Base-by-base conservation (phyloP, 2,113 vertebrate species). In the Parus major region DNA sequence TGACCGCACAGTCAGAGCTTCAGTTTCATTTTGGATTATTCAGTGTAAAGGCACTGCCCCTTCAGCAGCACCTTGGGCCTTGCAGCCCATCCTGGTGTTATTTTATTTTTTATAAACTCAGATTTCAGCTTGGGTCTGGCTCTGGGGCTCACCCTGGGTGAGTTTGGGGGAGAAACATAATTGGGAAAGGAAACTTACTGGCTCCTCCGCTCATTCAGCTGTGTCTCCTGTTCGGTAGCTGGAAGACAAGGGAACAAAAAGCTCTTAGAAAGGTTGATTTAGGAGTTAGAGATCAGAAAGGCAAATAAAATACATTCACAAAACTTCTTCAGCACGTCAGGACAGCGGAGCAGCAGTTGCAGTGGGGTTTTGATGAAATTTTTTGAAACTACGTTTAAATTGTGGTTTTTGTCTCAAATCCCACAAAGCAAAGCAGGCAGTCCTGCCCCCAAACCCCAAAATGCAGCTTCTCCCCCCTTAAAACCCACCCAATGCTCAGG, bases 151-250 rank as follows among this genome's bases (percentile, higher is more conserved):
- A 29, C 19, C 41, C 68, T 4, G 0, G 20, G 9, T 11, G 52
- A 81, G 29, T 7, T 0, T n/a, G 5, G 25, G 71, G 36, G 4
- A 72, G 27, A 77, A 91, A 12, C 0, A 1, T 0, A 0, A 15
- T 0, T 1, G 44, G 28, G 29, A 86, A 66, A 41, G 23, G 65
- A 10, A 44, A 97, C 98, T 98, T 95, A 98, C 98, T 25, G 91
- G 15, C 29, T 97, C 29, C 92, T 95, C 61, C 11, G 84, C 29
- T 96, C 55, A 0, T 66, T 90, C 50, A 15, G 57, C 44, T 86
- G 94, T 50, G 94, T 84, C 1, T 87, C 29, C 69, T 14, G 63
- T 83, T 96, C 97, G 10, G 36, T 16, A 50, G 76, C 98, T 98
- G 89, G 29, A 95, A 91, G 60, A 76, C n/a, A 71, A 88, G 31